Conservation (phyloP, 2,113 vertebrate genomes). For the Anas platyrhynchos region DNA sequence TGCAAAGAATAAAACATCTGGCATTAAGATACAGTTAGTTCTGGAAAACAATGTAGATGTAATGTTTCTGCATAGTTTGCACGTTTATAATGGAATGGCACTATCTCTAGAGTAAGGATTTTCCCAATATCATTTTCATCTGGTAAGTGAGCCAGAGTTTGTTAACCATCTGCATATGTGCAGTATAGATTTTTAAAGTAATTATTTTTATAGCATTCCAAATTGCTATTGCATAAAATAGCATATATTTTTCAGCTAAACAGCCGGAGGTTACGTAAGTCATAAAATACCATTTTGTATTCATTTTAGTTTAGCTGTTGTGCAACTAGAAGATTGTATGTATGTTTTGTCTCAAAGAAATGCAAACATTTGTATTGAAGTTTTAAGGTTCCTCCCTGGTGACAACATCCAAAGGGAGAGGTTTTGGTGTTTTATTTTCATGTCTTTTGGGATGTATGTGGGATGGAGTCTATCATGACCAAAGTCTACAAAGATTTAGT, state of each 20-base stretch:
- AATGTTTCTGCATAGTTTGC: constrained; percentile 44
- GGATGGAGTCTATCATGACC: background rate
- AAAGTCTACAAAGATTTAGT: background rate
- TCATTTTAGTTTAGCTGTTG: background rate
- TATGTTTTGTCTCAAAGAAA: background rate
- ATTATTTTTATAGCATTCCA: constrained; percentile 53
- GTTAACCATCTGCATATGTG: constrained; percentile 66
- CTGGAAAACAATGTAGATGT: constrained; percentile 31
- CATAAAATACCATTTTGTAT: background rate
- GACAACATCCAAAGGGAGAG: background rate
- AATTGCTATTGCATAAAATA: constrained; percentile 53
- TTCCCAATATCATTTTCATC: constrained; percentile 55
- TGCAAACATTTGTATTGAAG: background rate
- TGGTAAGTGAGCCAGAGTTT: constrained; percentile 15
- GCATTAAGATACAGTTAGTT: background rate
- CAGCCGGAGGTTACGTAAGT: background rate
- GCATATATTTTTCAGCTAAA: constrained; percentile 1
- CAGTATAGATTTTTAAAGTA: constrained; percentile 34
- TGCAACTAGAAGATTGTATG: background rate
- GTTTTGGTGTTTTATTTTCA: background rate
- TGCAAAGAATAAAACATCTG: constrained; percentile 39
- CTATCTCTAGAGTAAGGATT: constrained; percentile 56
- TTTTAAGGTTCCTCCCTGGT: background rate
- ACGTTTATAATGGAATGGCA: constrained; percentile 56
- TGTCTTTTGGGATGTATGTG: background rate